phyloP scores from a whole-genome alignment of 2,113 vertebrate species.

The Uropsilus gracilis region DNA sequence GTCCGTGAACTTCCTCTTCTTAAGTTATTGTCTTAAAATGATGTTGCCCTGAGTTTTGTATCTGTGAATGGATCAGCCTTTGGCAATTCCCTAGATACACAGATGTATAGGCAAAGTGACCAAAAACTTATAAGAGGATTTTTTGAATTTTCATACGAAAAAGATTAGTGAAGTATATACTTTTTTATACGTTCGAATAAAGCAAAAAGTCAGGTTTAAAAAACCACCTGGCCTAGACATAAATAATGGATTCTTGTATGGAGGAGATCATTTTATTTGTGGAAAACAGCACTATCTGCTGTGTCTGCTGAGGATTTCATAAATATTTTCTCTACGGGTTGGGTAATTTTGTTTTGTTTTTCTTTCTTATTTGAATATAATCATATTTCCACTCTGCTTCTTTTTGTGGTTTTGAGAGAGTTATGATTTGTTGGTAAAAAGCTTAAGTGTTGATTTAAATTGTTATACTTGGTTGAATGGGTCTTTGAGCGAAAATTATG shows the following conservation, averaged over 20 bases:
- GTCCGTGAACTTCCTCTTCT: neutral
- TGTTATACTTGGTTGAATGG: conserved; percentile 9
- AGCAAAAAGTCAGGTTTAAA: neutral
- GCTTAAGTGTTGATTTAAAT: neutral
- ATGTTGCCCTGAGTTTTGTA: neutral
- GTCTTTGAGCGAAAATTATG: conserved; percentile 31
- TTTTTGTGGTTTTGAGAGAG: neutral
- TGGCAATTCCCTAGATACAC: neutral
- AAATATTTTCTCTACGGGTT: conserved; percentile 29
- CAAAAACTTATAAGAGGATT: neutral
- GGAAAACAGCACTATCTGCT: neutral
- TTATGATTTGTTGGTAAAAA: conserved; percentile 5
- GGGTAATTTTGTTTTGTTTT: neutral
- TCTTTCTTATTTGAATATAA: neutral
- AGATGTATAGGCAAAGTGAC: neutral
- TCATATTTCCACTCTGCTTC: neutral
- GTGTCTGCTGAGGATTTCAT: neutral
- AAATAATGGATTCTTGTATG: neutral
- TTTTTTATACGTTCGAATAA: neutral
- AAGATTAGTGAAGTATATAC: neutral
- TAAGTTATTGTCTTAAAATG: neutral
- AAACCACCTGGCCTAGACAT: neutral
- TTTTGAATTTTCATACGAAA: neutral
- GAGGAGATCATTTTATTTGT: neutral
- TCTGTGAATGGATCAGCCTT: neutral